Evolutionary conservation across 2,113 vertebrate species (phyloP).

Genomic region (Elanus axillaris): DNA sequence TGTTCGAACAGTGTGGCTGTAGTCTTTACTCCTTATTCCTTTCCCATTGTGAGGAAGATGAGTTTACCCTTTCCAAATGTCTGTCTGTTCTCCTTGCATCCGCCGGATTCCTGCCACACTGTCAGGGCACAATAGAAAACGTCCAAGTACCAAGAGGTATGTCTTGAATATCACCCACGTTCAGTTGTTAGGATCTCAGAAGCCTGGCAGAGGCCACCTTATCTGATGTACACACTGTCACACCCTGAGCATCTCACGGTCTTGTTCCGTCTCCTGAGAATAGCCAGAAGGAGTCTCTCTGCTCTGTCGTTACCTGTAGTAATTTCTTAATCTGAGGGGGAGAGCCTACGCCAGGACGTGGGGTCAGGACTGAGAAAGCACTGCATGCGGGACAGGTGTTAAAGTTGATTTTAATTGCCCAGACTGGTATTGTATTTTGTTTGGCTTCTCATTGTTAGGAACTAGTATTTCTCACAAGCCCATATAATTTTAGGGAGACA

Average conservation of each 20-base stretch:
- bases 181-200: not conserved
- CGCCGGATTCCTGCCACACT: not conserved
- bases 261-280: not conserved
- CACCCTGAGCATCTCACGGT: not conserved
- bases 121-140: not conserved
- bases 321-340: not conserved
- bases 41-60: not conserved
- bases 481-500: not conserved
- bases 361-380: not conserved
- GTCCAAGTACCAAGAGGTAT: too few species aligned
- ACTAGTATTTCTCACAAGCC: not conserved
- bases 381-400: not conserved
- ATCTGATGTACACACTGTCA: not conserved
- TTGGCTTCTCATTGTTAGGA: not conserved
- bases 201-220: not conserved
- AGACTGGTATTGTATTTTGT: not conserved
- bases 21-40: not conserved
- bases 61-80: not conserved
- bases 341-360: not conserved
- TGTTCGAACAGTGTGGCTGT: fast-evolving
- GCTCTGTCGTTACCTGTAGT: not conserved
- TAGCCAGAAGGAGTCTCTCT: not conserved
- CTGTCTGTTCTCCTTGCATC: not conserved
- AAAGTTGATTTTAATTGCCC: not conserved
- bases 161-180: too few species aligned